Base-by-base conservation (phyloP, 2,888 invertebrate genomes). In the Agelastica alni region DNA sequence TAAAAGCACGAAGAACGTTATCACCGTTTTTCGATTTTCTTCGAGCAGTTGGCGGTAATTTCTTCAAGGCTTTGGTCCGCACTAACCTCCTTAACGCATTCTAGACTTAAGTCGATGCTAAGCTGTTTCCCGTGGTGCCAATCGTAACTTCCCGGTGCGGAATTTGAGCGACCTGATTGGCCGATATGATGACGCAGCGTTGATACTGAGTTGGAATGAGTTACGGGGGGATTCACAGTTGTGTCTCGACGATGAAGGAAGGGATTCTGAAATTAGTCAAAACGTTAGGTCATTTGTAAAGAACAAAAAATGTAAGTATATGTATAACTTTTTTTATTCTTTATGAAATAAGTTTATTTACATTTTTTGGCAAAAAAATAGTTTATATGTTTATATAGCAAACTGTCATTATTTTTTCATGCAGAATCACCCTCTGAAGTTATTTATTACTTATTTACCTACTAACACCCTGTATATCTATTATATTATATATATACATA, bases 81-180 rank as follows among this genome's bases (percentile, higher is more conserved):
- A 30, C 58, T 61, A 10, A 70, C 70, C 53, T 76, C 76, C 28
- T 64, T 69, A 13, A 76, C 75, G 6, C 73, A 66, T 57, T 75
- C 76, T 46, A 76, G 60, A 10, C 70, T 62, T 2, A 71, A 65
- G 30, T 74, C 74, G 5, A 66, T 37, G 12, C 61, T 61, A n/a
- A 52, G 34, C 60, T 75, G 76, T 37, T 68, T 64, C 16, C 70
- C 71, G 17, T 67, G 63, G 3, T 65, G 59, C 72, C 75, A 75
- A 45, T 68, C 69, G 61, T 85, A 88, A 12, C 85, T 83, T 32
- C 85, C 87, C 0, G 91, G 90, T 7, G 90, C 90, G 5, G 90
- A 91, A 72, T 89, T 85, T 10, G 89, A 89, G 42, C 89, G 80
- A 2, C 87, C 88, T 28, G 84, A 71, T 49, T 70, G 63, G 3